Evolutionary conservation across 2,797 vertebrate species (phyloP), one percentile per base, ranked within the genome.

Genomic region (Characodon lateralis): DNA sequence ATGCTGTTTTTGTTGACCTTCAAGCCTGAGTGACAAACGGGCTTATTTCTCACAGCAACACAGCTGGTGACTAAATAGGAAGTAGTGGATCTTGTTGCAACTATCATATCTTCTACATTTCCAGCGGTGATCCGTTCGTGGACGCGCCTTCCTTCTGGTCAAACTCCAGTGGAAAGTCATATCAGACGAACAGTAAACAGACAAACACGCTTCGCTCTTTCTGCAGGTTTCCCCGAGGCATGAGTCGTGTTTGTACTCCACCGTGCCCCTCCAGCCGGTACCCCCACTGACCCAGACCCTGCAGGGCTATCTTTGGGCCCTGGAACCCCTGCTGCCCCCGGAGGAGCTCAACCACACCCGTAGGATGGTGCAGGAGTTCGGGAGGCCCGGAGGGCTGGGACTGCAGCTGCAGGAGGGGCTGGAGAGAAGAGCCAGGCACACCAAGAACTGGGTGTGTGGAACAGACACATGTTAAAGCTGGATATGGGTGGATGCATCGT

Each of bases 391-490:
- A 0, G 95, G 96, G 0, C 94, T 96, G 1, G 96, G 96, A 0
- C 78, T 91, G 0, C 84, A 77, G 35, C 93, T 97, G 48, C 95
- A 96, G 89, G 84, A 89, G 14, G 92, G 91, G 8, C 93, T 97
- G 88, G 92, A 95, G 80, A 95, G 66, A 55, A 92, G 95, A 78
- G 93, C 94, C 2, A 93, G 91, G 51, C 79, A 89, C 76, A 91
- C 86, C n/a, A 95, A 94, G 73, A 97, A 96, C 91, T 97, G 96
- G 96, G 96, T 97, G 35, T 31, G 89, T 88, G 83, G 81, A 76
- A 2, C 48, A 43, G 69, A 48, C 83, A 83, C 53, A 24, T 83
- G 84, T 65, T 68, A 4, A 66, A 72, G 22, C 10, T 26, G 46
- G 72, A 66, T 50, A 35, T 69, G 53, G 24, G 56, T 24, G 59